Evolutionary conservation across 2,888 invertebrate species (phyloP).

Genomic region (Dicranocentrus wangi): DNA sequence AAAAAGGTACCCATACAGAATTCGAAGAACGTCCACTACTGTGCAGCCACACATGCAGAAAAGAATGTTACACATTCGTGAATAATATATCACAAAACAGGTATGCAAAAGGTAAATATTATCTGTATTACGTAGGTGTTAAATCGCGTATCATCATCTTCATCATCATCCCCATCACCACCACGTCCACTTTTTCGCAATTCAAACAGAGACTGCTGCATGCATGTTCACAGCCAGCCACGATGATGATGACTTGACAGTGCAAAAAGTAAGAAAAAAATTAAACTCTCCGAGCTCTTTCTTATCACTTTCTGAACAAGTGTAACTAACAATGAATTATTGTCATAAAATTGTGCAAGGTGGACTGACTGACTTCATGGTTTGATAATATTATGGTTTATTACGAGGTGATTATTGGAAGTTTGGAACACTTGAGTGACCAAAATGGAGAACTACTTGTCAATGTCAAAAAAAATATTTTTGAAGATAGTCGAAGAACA

Average conservation of each 20-base stretch:
- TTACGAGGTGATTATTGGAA: slow-evolving; percentile 32
- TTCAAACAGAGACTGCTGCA: neutral
- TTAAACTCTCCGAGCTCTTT: slow-evolving; percentile 48
- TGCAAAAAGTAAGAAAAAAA: slow-evolving; percentile 41
- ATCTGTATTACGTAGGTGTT: slow-evolving; percentile 58
- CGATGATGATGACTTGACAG: slow-evolving; percentile 43
- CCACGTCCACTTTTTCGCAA: slow-evolving; percentile 49
- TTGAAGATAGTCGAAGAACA: too few relatives aligned
- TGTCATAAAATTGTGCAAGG: slow-evolving; percentile 55
- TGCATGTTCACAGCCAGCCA: too few relatives aligned
- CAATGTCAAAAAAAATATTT: slow-evolving; percentile 44
- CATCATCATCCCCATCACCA: slow-evolving; percentile 41
- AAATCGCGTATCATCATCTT: slow-evolving; percentile 58
- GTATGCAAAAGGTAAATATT: slow-evolving; percentile 33
- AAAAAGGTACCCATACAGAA: slow-evolving; percentile 13
- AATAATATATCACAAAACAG: slow-evolving; percentile 45
- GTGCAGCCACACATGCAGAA: neutral
- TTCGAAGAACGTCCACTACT: neutral
- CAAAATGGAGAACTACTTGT: slow-evolving; percentile 57
- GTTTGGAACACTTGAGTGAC: slow-evolving; percentile 45
- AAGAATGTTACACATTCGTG: slow-evolving; percentile 39
- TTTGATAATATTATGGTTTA: slow-evolving; percentile 37
- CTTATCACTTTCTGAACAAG: slow-evolving; percentile 48
- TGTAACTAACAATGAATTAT: slow-evolving; percentile 59
- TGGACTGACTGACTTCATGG: slow-evolving; percentile 34